phyloP scores from a whole-genome alignment of 2,797 vertebrate species.

The Macropodus opercularis region DNA sequence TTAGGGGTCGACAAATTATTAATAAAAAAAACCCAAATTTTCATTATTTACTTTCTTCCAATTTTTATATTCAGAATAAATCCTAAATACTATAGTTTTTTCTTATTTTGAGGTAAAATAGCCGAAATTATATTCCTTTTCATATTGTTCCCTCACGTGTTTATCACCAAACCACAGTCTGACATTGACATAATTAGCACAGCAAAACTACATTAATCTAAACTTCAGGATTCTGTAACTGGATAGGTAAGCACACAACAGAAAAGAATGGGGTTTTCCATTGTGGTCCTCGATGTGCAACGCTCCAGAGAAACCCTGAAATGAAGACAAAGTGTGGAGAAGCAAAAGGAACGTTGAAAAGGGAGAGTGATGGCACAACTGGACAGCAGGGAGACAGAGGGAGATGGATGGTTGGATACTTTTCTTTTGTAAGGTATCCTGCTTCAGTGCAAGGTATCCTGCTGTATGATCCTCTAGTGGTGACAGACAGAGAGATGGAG shows the following conservation, averaged over 20 bases:
- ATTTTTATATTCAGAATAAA: background rate
- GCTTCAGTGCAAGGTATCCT: conserved; percentile 72
- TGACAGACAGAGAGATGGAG: conserved; percentile 65
- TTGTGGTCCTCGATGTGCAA: background rate
- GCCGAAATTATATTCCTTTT: background rate
- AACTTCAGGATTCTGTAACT: conserved; percentile 40
- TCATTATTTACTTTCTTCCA: too few species aligned
- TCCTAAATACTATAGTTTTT: background rate
- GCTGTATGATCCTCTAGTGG: conserved; percentile 70
- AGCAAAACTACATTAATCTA: conserved; percentile 40
- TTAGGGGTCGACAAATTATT: too few species aligned
- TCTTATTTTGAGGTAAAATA: background rate
- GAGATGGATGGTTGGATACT: conserved; percentile 56
- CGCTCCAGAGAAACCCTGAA: conserved; percentile 28
- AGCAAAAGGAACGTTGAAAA: conserved; percentile 40
- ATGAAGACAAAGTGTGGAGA: conserved; percentile 22
- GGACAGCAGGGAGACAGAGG: conserved; percentile 29
- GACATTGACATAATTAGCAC: conserved; percentile 33
- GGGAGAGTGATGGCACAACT: conserved; percentile 27
- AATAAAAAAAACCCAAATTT: too few species aligned
- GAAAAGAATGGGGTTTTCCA: conserved; percentile 25
- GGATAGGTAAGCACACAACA: conserved; percentile 32
- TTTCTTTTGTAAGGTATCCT: conserved; percentile 60
- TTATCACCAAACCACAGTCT: conserved; percentile 29
- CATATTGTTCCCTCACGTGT: conserved; percentile 6